Conservation (phyloP, 92 coral and sea anemone species). For the Siderastrea siderea region DNA sequence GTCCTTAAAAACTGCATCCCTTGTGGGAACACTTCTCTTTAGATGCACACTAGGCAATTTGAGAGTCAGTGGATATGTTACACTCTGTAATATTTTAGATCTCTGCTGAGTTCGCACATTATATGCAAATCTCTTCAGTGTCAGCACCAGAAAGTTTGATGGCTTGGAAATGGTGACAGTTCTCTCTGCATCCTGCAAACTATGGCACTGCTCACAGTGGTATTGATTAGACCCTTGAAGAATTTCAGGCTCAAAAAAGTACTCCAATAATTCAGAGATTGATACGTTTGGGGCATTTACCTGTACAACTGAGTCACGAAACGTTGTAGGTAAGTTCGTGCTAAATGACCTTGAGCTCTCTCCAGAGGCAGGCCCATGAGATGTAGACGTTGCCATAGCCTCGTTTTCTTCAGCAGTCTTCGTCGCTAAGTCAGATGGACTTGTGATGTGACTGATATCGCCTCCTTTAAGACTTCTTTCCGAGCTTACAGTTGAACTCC, state of each 20-base stretch:
- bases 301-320: conserved; percentile 66
- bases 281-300: conserved; percentile 65
- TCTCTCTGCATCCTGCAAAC: conserved; percentile 94
- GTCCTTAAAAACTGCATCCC: not conserved
- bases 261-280: conserved; percentile 84
- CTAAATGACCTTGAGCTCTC: conserved; percentile 56
- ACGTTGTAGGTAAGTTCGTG: conserved; percentile 39
- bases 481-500: conserved; percentile 36
- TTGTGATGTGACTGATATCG: conserved; percentile 78
- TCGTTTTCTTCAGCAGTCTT: conserved; percentile 61
- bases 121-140: conserved; percentile 93
- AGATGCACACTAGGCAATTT: conserved; percentile 61
- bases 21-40: not conserved
- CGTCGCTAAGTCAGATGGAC: conserved; percentile 57
- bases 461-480: conserved; percentile 95
- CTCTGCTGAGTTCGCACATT: conserved; percentile 90
- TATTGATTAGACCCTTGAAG: conserved; percentile 92
- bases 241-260: conserved; percentile 93
- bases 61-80: conserved; percentile 82
- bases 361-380: conserved; percentile 50
- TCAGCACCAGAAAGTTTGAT: conserved; percentile 83
- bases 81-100: conserved; percentile 91
- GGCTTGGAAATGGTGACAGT: conserved; percentile 87
- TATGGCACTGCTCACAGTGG: conserved; percentile 91
- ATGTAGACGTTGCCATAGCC: conserved; percentile 60